A percentile compares a stretch with the other conserved stretches of the same genome.
Evolutionary conservation across 2,888 invertebrate species (phyloP).

Genomic region (Dyspetes luteomarginatus): DNA sequence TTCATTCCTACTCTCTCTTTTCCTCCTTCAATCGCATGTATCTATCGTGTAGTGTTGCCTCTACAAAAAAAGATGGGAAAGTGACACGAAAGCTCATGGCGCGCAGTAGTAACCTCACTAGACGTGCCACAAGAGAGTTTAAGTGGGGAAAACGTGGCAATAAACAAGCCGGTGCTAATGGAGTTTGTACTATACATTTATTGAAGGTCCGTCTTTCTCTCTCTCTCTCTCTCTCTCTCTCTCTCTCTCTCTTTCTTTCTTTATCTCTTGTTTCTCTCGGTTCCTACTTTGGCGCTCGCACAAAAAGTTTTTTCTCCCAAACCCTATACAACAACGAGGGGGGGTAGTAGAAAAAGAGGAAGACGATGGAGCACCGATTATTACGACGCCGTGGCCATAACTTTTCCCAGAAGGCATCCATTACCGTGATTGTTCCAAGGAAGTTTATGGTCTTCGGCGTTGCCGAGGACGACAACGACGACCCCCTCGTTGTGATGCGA

Average conservation of each 20-base stretch:
- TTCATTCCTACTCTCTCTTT: no score
- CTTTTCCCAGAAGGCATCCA: constrained; percentile 78
- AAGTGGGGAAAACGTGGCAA: no score
- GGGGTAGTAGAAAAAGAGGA: constrained; percentile 1
- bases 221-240: background rate
- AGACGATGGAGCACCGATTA: constrained; percentile 71
- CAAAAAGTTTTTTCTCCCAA: constrained; percentile 60
- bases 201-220: constrained; percentile 6
- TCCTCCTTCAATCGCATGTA: no score
- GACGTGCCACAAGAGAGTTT: no score
- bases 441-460: constrained; percentile 71
- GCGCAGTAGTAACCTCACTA: no score
- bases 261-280: constrained; percentile 37
- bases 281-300: constrained; percentile 32
- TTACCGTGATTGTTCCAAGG: constrained; percentile 77
- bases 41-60: no score
- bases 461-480: constrained; percentile 51
- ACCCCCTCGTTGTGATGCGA: constrained; percentile 38
- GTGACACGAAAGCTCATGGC: no score
- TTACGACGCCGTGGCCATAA: constrained; percentile 75
- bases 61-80: no score
- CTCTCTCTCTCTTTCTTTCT: constrained; percentile 5
- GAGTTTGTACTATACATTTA: background rate
- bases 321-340: constrained; percentile 18
- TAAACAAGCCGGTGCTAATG: no score